Evolutionary conservation across 2,113 vertebrate species (phyloP), one percentile per base, ranked within the genome.

Genomic region (Monopterus albus): DNA sequence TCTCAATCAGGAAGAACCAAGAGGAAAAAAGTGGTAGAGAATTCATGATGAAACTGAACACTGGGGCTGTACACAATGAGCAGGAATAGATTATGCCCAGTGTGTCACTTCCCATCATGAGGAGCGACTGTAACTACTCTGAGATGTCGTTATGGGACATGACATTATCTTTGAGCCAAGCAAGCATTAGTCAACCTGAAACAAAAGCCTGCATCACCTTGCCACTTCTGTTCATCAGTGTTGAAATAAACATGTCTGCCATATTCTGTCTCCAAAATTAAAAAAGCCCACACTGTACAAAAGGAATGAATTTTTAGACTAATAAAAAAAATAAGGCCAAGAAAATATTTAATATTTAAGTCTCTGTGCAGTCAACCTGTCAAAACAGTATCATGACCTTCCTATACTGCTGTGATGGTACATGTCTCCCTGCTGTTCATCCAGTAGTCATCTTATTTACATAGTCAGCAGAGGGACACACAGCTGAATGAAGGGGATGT

Each of bases 31-130:
- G 20, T 5, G 0, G 45, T 55, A 70, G 46, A 65, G n/a, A 53
- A 72, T 65, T 78, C 13, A 70, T 7, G 8, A 31, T 31, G 5
- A 70, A 76, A 76, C 26, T 42, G 26, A 81, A 45, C 85, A 84
- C 79, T 77, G 78, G 73, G 60, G 74, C 73, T 60, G 53, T 74
- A 47, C 75, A 82, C 82, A 77, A 39, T 43, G 81, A 83, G 79
- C 78, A 84, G 72, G 65, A 85, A 75, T 73, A 45, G 43, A 86
- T 65, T 76, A 73, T 80, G 38, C 72, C 70, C 49, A 74, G 56
- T 58, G 46, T 89, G 84, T 92, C 89, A 83, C 81, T 88, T 88
- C 78, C 61, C 74, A 88, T 91, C 77, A 82, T 28, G 68, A 82
- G 85, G 81, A 81, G 66, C 15, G 23, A 47, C 68, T 61, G 61